A percentile compares a stretch with the other conserved stretches of the same genome.
Evolutionary conservation across 1,140 invertebrate genomes (phyloP).

Genomic region (Proctacanthus coquilletti): DNA sequence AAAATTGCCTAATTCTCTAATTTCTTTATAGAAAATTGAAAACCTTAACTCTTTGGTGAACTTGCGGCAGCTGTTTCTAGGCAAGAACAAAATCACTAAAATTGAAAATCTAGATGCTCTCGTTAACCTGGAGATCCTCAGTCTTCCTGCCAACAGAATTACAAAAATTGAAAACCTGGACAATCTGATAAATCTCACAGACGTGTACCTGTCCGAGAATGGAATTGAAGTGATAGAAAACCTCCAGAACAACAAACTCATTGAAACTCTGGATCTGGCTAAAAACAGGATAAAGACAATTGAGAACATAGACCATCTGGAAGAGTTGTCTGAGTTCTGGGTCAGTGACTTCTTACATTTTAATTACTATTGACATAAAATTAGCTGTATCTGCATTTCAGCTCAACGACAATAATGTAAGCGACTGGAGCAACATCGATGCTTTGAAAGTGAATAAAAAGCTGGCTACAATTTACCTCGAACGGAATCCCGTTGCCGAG

Average conservation of each 20-base stretch:
- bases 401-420: conserved; percentile 85
- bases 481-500: conserved; percentile 75
- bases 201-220: conserved; percentile 92
- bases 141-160: conserved; percentile 83
- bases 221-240: conserved; percentile 65
- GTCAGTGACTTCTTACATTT: conserved; percentile 35
- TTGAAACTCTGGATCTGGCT: conserved; percentile 82
- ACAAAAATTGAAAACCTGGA: conserved; percentile 76
- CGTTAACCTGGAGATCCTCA: conserved; percentile 62
- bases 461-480: conserved; percentile 82
- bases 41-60: conserved; percentile 62
- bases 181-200: conserved; percentile 54
- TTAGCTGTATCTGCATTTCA: conserved; percentile 31
- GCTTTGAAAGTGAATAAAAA: conserved; percentile 56
- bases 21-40: conserved; percentile 53
- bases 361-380: not conserved
- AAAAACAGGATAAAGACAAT: conserved; percentile 74
- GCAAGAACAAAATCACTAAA: conserved; percentile 92
- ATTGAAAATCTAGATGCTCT: conserved; percentile 76
- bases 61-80: conserved; percentile 67
- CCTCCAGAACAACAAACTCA: conserved; percentile 46
- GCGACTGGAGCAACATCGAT: conserved; percentile 73
- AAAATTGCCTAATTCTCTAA: conserved; percentile 10
- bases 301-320: conserved; percentile 61
- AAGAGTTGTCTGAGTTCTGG: conserved; percentile 83